Percentiles rank a stretch among this genome's conserved stretches.
Evolutionary conservation across 2,797 vertebrate genomes (phyloP).

Genomic region (Molossus molossus): DNA sequence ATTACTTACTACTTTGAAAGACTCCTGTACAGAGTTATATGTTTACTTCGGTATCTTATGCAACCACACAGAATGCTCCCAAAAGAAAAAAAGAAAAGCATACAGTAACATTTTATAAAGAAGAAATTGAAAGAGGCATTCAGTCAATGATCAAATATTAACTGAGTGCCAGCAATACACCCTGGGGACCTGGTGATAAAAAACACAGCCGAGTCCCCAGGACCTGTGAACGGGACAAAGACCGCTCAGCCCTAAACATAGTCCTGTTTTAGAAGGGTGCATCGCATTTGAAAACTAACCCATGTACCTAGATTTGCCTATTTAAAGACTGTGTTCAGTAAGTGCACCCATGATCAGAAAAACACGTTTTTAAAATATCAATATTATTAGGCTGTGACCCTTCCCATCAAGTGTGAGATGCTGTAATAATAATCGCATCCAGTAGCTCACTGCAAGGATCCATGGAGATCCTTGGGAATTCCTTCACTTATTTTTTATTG

Average conservation of each 20-base stretch:
- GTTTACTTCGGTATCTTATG: not conserved
- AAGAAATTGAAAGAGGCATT: not conserved
- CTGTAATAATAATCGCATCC: not conserved
- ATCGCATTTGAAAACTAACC: not conserved
- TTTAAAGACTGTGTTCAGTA: not conserved
- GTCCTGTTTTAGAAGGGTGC: not conserved
- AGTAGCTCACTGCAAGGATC: not conserved
- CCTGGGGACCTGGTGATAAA: not conserved
- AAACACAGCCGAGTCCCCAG: not conserved
- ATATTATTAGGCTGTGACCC: not conserved
- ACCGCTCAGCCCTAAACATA: not conserved
- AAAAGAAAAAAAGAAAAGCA: not conserved
- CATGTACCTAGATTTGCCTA: not conserved
- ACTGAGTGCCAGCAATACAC: not conserved
- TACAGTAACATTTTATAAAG: conserved; percentile 30
- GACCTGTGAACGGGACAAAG: not conserved
- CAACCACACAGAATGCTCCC: not conserved
- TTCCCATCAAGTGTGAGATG: not conserved
- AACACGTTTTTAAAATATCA: not conserved
- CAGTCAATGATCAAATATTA: not conserved
- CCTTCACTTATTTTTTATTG: conserved; percentile 20
- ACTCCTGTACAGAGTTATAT: not conserved
- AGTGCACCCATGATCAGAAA: not conserved
- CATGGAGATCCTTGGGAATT: conserved; percentile 1
- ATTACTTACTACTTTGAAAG: not conserved